Evolutionary conservation across 2,797 vertebrate species (phyloP).

Genomic region (Ptychobarbus kaznakovi): DNA sequence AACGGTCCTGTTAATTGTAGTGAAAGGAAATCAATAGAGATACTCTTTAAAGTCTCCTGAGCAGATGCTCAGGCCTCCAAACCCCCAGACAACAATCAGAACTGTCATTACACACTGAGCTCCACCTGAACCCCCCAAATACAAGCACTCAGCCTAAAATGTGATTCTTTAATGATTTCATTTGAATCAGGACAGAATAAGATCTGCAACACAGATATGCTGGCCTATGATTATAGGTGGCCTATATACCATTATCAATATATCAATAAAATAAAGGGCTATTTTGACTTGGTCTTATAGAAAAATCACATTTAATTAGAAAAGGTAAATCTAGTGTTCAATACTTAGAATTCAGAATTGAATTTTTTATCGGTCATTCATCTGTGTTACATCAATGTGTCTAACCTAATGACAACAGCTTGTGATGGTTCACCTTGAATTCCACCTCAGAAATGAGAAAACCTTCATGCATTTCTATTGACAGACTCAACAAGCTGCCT

Average conservation of each 20-base stretch:
- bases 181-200: conserved; percentile 3
- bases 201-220: neutral
- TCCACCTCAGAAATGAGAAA: conserved; percentile 13
- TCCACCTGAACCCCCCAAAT: conserved; percentile 37
- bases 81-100: conserved; percentile 31
- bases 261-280: neutral
- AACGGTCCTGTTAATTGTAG: conserved; percentile 52
- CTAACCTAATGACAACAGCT: neutral
- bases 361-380: neutral
- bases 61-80: conserved; percentile 36
- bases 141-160: conserved; percentile 1
- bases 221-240: neutral
- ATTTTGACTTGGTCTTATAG: neutral
- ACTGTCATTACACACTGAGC: conserved; percentile 24
- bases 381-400: neutral
- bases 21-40: conserved; percentile 62
- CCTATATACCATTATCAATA: neutral
- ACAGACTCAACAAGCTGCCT: neutral
- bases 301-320: neutral
- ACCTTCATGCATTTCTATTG: neutral
- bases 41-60: conserved; percentile 54
- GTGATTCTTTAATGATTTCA: neutral
- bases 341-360: neutral
- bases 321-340: neutral
- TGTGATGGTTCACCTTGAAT: conserved; percentile 1